Evolutionary conservation across 2,797 vertebrate genomes (phyloP).

Genomic region (Babyrousa celebensis): DNA sequence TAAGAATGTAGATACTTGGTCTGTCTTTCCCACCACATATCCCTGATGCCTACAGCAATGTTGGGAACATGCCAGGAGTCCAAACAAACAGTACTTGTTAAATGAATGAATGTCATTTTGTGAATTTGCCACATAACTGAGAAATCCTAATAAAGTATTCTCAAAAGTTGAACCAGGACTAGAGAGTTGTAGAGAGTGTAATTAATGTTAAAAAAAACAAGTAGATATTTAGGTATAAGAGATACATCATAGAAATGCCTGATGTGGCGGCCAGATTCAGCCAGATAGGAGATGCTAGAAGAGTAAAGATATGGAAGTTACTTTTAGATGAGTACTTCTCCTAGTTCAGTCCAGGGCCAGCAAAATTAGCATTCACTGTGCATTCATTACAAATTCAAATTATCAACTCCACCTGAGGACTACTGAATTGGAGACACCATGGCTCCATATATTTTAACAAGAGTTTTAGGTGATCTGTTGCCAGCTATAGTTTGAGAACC

Average conservation of each 20-base stretch:
- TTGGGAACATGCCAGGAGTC: background rate
- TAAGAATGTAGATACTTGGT: background rate
- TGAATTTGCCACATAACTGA: background rate
- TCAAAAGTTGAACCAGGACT: background rate
- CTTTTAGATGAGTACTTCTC: background rate
- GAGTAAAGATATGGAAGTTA: background rate
- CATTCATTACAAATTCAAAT: background rate
- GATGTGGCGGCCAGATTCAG: background rate
- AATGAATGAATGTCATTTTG: constrained; percentile 13
- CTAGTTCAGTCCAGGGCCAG: background rate
- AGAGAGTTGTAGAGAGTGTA: background rate
- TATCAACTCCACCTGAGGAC: background rate
- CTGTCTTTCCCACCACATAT: background rate
- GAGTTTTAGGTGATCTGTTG: background rate
- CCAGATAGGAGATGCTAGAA: background rate
- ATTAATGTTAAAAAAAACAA: background rate
- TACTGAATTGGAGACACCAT: background rate
- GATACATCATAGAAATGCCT: background rate
- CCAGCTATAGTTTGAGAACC: background rate
- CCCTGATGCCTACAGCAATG: background rate
- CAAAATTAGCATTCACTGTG: background rate
- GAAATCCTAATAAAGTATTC: background rate
- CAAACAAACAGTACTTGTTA: background rate
- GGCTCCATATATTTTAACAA: background rate
- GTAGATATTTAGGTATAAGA: background rate